Base-by-base conservation (phyloP, 30 jellyfish, hydroid and myxozoan species). In the Chironex yamaguchii region DNA sequence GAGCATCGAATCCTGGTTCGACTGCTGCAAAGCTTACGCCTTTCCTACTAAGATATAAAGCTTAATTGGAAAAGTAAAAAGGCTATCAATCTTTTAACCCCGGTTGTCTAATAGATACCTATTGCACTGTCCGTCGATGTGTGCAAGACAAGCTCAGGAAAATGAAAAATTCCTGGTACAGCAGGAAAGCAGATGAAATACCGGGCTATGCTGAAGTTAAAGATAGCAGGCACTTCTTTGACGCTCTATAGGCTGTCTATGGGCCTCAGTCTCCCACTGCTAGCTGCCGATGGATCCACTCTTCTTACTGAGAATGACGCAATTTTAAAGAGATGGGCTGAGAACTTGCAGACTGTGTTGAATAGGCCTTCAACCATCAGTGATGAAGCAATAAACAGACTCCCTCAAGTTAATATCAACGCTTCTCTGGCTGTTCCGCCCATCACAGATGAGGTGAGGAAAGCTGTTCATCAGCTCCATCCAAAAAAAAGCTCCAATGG, bases 131-230 rank as follows among this genome's bases (percentile, higher is more conserved):
- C n/a, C n/a, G n/a, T n/a, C n/a, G n/a, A n/a, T n/a, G n/a, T n/a
- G n/a, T n/a, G n/a, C n/a, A n/a, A n/a, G n/a, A n/a, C n/a, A n/a
- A n/a, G n/a, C n/a, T n/a, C n/a, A n/a, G n/a, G n/a, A n/a, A n/a
- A n/a, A n/a, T n/a, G n/a, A n/a, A n/a, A n/a, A n/a, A n/a, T n/a
- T n/a, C n/a, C n/a, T n/a, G n/a, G n/a, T n/a, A n/a, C n/a, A n/a
- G n/a, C n/a, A n/a, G n/a, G n/a, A 78, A 78, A 24, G 83, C 90
- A 2, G 81, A 62, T 24, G 74, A 62, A 36, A 64, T 79, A 11
- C 91, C 62, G 21, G 51, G 36, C 20, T 23, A 23, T 28, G 67
- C 71, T 29, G 91, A 79, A 24, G 0, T 12, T 6, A 12, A 58
- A 21, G 86, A 77, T 51, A 13, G 29, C 26, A 52, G 31, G 30